Conservation (phyloP, 1,140 invertebrate species). For the Aphelinus atriplicis region DNA sequence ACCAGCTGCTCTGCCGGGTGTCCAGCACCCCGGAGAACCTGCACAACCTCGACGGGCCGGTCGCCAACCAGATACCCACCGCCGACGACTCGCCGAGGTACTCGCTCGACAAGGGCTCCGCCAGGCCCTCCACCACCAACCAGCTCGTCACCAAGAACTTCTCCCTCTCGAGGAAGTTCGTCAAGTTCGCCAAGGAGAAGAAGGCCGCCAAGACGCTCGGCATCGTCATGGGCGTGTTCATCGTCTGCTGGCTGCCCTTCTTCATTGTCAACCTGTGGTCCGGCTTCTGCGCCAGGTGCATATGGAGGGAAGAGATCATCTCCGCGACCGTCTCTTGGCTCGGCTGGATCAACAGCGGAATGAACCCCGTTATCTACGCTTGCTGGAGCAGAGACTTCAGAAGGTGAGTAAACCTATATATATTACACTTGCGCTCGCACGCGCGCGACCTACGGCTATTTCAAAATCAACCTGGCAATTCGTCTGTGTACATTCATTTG, state of each 20-base stretch:
- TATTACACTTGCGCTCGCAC: neutral
- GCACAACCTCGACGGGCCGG: slow-evolving; percentile 75
- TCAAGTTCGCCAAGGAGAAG: slow-evolving; percentile 94
- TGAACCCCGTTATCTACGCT: slow-evolving; percentile 98
- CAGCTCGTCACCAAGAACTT: slow-evolving; percentile 74
- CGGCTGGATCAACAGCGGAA: slow-evolving; percentile 98
- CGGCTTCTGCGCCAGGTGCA: slow-evolving; percentile 88
- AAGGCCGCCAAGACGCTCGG: slow-evolving; percentile 95
- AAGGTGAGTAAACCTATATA: slow-evolving; percentile 72
- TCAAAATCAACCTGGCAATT: too few species aligned
- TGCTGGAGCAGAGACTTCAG: slow-evolving; percentile 96
- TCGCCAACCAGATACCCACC: slow-evolving; percentile 43
- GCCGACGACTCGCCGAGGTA: slow-evolving; percentile 16
- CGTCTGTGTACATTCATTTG: neutral
- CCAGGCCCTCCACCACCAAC: slow-evolving; percentile 59
- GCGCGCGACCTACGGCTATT: too few species aligned
- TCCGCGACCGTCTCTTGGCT: slow-evolving; percentile 97
- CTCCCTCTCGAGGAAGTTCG: slow-evolving; percentile 87
- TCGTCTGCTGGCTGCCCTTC: slow-evolving; percentile 97
- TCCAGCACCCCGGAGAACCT: slow-evolving; percentile 74
- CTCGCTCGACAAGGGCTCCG: slow-evolving; percentile 60
- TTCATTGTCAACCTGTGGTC: slow-evolving; percentile 95
- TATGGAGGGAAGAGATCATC: slow-evolving; percentile 88
- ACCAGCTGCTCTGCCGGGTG: slow-evolving; percentile 66
- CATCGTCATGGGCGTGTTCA: slow-evolving; percentile 98